phyloP scores from a whole-genome alignment of 2,888 invertebrate genomes.

The Brachyptera putata region DNA sequence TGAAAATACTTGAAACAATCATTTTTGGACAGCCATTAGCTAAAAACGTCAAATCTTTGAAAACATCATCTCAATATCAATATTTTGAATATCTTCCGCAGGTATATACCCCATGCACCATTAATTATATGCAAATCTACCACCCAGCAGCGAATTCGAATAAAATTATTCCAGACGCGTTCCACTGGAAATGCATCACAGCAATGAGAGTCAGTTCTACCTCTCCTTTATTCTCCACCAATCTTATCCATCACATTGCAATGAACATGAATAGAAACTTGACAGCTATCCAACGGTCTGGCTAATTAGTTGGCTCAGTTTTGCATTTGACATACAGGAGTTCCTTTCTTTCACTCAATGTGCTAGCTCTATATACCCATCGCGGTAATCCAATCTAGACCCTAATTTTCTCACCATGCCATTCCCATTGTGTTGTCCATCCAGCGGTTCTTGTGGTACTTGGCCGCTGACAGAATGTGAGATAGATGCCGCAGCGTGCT shows the following conservation, averaged over 20 bases:
- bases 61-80: too few species aligned
- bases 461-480: slow-evolving; percentile 13
- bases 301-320: slow-evolving; percentile 17
- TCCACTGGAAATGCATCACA: too few species aligned
- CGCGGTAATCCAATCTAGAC: slow-evolving; percentile 21
- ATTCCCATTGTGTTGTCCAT: slow-evolving; percentile 13
- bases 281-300: slow-evolving; percentile 19
- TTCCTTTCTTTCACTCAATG: slow-evolving; percentile 7
- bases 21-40: too few species aligned
- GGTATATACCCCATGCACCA: too few species aligned
- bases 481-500: neutral
- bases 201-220: too few species aligned
- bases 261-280: neutral
- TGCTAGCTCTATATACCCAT: slow-evolving; percentile 5
- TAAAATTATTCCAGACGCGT: too few species aligned
- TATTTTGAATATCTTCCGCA: too few species aligned
- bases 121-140: too few species aligned
- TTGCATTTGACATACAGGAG: slow-evolving; percentile 16
- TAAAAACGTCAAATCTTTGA: too few species aligned
- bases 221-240: slow-evolving; percentile 1
- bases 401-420: slow-evolving; percentile 22
- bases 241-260: neutral
- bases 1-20: too few species aligned
- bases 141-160: too few species aligned
- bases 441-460: neutral